A percentile compares a stretch with the other conserved stretches of the same genome.
Conservation (phyloP, 2,797 vertebrate genomes). For the Hippocampus kuda region DNA sequence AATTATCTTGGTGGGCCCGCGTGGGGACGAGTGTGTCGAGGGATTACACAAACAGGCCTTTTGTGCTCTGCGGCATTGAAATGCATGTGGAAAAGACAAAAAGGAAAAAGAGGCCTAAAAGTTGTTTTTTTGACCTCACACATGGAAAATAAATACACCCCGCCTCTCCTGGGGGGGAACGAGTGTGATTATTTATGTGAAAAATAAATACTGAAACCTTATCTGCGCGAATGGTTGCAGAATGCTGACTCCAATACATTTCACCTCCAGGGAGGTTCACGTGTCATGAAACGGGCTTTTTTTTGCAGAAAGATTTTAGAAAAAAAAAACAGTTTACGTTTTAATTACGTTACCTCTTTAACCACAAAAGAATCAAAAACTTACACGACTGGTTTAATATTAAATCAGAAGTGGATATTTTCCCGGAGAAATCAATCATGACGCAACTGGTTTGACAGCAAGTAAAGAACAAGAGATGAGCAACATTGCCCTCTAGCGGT, state of each 20-base stretch:
- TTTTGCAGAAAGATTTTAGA: not conserved
- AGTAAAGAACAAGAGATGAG: not conserved
- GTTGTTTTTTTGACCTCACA: constrained; percentile 55
- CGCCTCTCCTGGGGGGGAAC: constrained; percentile 32
- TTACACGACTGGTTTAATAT: not conserved
- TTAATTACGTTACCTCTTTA: not conserved
- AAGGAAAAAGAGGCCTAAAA: not conserved
- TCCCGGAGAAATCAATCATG: not conserved
- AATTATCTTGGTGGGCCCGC: too few relatives aligned
- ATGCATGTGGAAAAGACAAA: constrained; percentile 36
- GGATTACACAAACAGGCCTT: constrained; percentile 65
- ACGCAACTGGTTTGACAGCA: not conserved
- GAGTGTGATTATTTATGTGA: constrained; percentile 46
- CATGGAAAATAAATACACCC: constrained; percentile 60
- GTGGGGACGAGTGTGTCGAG: not conserved
- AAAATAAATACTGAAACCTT: constrained; percentile 53
- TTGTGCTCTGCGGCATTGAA: constrained; percentile 53
- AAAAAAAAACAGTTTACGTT: not conserved
- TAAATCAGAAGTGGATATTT: not conserved
- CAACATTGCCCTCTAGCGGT: not conserved
- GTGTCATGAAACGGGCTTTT: not conserved
- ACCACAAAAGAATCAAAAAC: not conserved
- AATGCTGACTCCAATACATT: constrained; percentile 41
- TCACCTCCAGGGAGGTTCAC: constrained; percentile 10
- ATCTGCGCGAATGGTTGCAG: constrained; percentile 48